Evolutionary conservation across 2,113 vertebrate genomes (phyloP), one percentile per base, ranked within the genome.

Genomic region (Salvelinus namaycush): DNA sequence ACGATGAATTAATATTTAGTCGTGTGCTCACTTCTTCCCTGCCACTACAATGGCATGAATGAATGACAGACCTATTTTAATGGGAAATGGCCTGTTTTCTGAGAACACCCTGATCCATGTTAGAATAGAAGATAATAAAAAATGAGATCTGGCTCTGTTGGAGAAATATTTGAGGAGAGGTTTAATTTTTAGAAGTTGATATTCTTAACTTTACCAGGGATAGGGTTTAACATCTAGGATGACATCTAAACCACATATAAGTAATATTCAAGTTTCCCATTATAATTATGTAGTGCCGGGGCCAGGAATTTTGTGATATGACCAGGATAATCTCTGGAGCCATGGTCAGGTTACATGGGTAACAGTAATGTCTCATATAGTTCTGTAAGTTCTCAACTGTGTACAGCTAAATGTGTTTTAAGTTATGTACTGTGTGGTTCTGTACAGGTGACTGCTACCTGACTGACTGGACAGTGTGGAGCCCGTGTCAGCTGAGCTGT

Each of bases 391-490:
- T 29, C 13, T 67, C 26, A 65, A 67, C 24, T 51, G 26, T 62
- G 73, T 24, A 3, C 39, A 44, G 11, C 9, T 79, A 8, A 54
- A 22, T 39, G 31, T 62, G 62, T 44, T 59, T 51, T 68, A 49
- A 9, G 2, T 81, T 27, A 65, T 51, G 39, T 11, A 44, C 39
- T 44, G 8, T 74, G 34, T 76, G 59, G 22, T 3, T 80, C 22
- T 79, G 29, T 68, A 20, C 83, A 99, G 97, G 97, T 1, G 97
- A 99, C 86, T 99, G 98, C 88, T 99, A 99, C 82, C 90, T 99
- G 90, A 96, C 95, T 11, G 96, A 98, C n/a, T 99, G 98, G 98
- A 96, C 96, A 5, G 84, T 87, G 0, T 99, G 98, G 98, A 97
- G 97, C 84, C 88, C 91, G 0, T 99, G 98, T 83, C 97, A 98